Percentiles rank a stretch among this genome's conserved stretches.
Conservation (phyloP, 2,888 invertebrate species). For the Drosophila nr. perissopoda region DNA sequence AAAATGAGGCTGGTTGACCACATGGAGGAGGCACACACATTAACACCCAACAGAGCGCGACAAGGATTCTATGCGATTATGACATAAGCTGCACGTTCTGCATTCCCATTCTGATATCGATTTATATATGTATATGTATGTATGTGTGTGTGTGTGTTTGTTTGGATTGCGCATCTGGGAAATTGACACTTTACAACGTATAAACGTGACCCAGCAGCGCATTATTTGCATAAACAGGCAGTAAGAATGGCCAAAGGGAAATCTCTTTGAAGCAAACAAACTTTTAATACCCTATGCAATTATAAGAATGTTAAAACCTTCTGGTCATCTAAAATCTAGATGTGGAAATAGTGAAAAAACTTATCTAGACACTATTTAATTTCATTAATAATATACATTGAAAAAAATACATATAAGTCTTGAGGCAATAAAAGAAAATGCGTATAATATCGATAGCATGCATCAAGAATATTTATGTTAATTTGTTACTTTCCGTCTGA, state of each 20-base stretch:
- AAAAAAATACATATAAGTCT: not conserved
- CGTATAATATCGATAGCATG: not conserved
- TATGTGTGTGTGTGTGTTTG: slow-evolving; percentile 15
- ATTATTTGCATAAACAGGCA: slow-evolving; percentile 71
- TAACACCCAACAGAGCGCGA: slow-evolving; percentile 63
- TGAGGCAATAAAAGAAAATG: not conserved
- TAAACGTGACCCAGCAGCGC: slow-evolving; percentile 74
- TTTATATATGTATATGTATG: not conserved
- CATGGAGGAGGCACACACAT: slow-evolving; percentile 53
- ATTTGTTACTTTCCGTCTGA: not conserved
- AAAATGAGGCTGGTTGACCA: slow-evolving; percentile 54
- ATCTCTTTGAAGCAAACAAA: slow-evolving; percentile 12
- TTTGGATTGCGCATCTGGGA: slow-evolving; percentile 61
- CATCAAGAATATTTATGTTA: not conserved
- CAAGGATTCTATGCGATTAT: slow-evolving; percentile 67
- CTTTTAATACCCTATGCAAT: slow-evolving; percentile 35
- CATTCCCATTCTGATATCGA: slow-evolving; percentile 39
- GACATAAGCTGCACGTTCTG: slow-evolving; percentile 79
- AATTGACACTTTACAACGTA: slow-evolving; percentile 80
- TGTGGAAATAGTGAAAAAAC: not conserved
- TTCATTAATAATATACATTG: not conserved
- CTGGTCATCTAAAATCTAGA: no score
- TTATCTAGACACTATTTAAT: not conserved
- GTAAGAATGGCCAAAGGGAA: slow-evolving; percentile 24
- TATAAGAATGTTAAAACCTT: not conserved